These are phyloP conservation scores for Sympetrum striolatum DNA, from an alignment of 2,888 invertebrate species.

Conservation along the genomic window DNA sequence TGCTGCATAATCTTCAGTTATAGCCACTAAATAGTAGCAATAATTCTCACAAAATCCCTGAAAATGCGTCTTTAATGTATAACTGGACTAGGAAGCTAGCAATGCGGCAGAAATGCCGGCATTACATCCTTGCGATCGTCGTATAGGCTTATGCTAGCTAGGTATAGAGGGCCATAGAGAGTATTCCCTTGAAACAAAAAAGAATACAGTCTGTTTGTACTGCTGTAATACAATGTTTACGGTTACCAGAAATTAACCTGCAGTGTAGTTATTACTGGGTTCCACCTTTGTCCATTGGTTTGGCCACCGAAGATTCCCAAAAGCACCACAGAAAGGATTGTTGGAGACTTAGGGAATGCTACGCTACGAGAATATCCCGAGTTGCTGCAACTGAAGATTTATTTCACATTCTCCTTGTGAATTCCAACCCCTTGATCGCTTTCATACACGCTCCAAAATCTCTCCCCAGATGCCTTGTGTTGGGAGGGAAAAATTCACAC, in stretches of 20 bases:
- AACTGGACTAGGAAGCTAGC: too few species aligned
- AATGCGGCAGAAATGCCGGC: too few species aligned
- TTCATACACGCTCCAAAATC: not conserved
- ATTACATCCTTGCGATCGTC: too few species aligned
- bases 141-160: too few species aligned
- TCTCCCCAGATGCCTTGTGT: not conserved
- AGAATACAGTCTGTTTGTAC: not conserved
- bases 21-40: too few species aligned
- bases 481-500: too few species aligned
- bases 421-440: not conserved
- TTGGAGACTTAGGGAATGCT: not conserved
- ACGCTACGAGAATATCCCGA: not conserved
- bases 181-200: not conserved
- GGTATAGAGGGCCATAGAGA: not conserved
- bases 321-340: not conserved
- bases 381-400: not conserved
- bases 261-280: not conserved
- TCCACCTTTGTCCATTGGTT: not conserved
- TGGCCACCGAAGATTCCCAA: not conserved
- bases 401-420: not conserved
- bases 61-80: too few species aligned
- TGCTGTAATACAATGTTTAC: not conserved
- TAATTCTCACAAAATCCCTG: too few species aligned
- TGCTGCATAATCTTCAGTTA: too few species aligned
- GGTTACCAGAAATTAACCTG: not conserved